phyloP scores from a whole-genome alignment of 2,113 vertebrate species.

The Seriola quinqueradiata region DNA sequence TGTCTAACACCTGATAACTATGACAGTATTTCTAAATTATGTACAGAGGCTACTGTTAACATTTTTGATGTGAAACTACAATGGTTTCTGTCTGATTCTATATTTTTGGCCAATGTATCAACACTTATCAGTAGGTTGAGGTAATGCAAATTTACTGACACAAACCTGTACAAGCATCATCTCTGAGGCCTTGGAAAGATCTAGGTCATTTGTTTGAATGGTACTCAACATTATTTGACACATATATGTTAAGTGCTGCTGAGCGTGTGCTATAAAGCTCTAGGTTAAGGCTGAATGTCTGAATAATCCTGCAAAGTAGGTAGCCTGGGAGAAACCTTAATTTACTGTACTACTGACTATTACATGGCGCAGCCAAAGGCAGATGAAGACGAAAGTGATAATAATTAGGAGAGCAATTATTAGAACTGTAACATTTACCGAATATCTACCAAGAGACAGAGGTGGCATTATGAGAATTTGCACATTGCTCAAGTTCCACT shows the following conservation, averaged over 20 bases:
- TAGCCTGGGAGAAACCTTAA: neutral
- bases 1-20: neutral
- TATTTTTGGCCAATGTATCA: neutral
- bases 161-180: neutral
- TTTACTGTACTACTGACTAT: neutral
- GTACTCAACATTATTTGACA: conserved; percentile 9
- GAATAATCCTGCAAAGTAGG: neutral
- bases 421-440: conserved; percentile 8
- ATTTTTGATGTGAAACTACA: neutral
- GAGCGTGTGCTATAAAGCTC: conserved; percentile 7
- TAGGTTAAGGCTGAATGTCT: neutral
- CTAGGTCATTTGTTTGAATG: neutral
- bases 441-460: neutral
- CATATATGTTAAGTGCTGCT: neutral
- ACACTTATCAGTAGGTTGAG: neutral
- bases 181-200: neutral
- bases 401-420: conserved; percentile 6
- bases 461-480: neutral
- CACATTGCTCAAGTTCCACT: neutral
- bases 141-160: conserved; percentile 5
- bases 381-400: conserved; percentile 6
- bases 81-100: neutral
- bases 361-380: neutral
- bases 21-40: neutral
- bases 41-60: neutral